Base-by-base conservation (phyloP, 2,888 invertebrate genomes). In the Dioctria linearis region DNA sequence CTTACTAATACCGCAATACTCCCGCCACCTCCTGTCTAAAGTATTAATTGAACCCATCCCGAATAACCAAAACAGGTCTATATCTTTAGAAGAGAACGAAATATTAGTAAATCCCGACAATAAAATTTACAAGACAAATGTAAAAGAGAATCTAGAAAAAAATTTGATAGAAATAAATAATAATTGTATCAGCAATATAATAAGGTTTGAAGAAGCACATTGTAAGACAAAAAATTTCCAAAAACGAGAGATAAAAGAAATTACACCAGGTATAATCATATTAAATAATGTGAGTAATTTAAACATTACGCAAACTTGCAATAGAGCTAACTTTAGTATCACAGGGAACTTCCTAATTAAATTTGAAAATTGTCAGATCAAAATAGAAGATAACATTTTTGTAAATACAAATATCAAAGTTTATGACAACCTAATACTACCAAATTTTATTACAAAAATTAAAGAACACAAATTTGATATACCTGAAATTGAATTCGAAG, bases 391-490 rank as follows among this genome's bases (percentile, higher is more conserved):
- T 57, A n/a, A 57, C 57, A 57, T 11, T 13, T 57, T 57, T 57
- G 57, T 57, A 57, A 57, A 57, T 13, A 57, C 57, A 57, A 57
- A 57, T 57, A n/a, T 57, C 13, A 57, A 57, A 57, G 57, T 57
- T 57, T 57, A 57, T 57, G 57, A 57, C 9, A 57, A 57, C 13
- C 13, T 57, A 57, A 13, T 57, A 57, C 9, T 57, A 57, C 57
- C 57, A 4, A 57, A 57, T 8, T 57, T 57, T 8, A 9, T 57
- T n/a, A 57, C 57, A 57, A 57, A 57, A 57, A 13, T 57, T 13
- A 57, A 57, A 8, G 57, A 57, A 57, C 57, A 57, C 13, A 13
- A n/a, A 57, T 13, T n/a, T n/a, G 57, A 57, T 9, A 57, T 57
- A 57, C 57, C 57, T 9, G 57, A 57, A 57, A 57, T 57, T 57